Evolutionary conservation across 1,140 invertebrate species (phyloP), one percentile per base, ranked within the genome.

Genomic region (Homarus americanus): DNA sequence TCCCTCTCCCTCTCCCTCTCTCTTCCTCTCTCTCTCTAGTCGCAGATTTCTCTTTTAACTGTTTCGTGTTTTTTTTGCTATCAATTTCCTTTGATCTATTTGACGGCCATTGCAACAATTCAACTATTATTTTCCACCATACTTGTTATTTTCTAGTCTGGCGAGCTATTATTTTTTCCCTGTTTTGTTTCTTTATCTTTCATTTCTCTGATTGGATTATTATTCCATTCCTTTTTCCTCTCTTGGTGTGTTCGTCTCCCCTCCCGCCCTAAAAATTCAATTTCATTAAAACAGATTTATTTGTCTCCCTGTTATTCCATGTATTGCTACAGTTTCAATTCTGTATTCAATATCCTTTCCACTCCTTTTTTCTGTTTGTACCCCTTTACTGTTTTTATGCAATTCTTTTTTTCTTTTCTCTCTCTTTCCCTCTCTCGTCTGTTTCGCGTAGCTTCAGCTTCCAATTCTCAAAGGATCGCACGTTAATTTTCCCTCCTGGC

Each of bases 1-100:
- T 82, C 49, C 28, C 79, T 63, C 44, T 44, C 38, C 28, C 79
- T 44, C 44, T 82, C 79, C n/a, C 79, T 58, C 83, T 53, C 83
- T n/a, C n/a, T 82, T 44, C 34, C 79, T 69, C 66, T 84, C 83
- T 75, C 41, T 58, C 53, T 58, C 69, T 73, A 49, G 58, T 88
- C 86, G 36, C 76, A 69, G 76, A 80, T 88, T 88, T 88, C 86
- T 69, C 41, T 88, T 88, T 88, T 88, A 53, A 88, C 28, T 34
- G 86, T 80, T 88, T 69, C 86, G 66, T 41, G 40, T 83, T 66
- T 83, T 69, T 79, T 88, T 80, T 80, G 86, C n/a, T 88, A 88
- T 88, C 86, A 88, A 88, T 88, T 88, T 88, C 75, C 86, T 88
- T 88, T 88, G 86, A 88, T 88, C 76, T 53, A 88, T 66, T 72